These are phyloP conservation scores for Corydoras maculifer DNA, from an alignment of 2,113 vertebrate species.

Conservation along the genomic window DNA sequence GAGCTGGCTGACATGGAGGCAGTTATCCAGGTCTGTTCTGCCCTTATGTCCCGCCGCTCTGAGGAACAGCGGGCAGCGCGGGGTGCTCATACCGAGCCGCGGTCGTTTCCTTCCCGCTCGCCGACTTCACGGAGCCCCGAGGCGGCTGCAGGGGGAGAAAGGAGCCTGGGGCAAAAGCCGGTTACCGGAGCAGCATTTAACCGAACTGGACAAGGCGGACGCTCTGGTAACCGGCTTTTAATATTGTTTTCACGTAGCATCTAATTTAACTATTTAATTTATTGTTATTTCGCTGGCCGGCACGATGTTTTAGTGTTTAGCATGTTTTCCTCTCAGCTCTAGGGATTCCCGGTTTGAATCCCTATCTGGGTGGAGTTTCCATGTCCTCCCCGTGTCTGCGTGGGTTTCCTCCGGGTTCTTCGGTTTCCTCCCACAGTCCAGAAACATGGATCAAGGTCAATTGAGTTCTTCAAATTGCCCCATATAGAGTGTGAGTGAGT, in stretches of 20 bases:
- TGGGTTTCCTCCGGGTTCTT: too few species aligned
- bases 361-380: too few species aligned
- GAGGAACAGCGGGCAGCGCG: constrained; percentile 7
- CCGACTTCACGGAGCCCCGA: constrained; percentile 45
- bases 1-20: constrained; percentile 49
- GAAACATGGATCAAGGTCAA: too few species aligned
- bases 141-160: constrained; percentile 49
- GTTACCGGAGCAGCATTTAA: constrained; percentile 48
- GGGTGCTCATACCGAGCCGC: background rate
- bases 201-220: constrained; percentile 70
- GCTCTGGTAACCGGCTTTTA: constrained; percentile 54
- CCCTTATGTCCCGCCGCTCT: constrained; percentile 36
- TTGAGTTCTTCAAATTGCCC: too few species aligned
- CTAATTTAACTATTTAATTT: too few species aligned
- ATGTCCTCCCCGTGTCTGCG: too few species aligned
- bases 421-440: too few species aligned
- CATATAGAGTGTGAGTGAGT: too few species aligned
- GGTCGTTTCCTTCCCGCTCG: constrained; percentile 30
- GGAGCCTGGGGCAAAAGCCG: constrained; percentile 53
- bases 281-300: too few species aligned
- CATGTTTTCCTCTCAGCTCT: too few species aligned
- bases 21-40: constrained; percentile 44
- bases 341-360: too few species aligned
- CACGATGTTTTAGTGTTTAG: too few species aligned
- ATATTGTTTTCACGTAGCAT: background rate